Conservation (phyloP, 2,888 invertebrate genomes). For the Petrophora chlorosata region DNA sequence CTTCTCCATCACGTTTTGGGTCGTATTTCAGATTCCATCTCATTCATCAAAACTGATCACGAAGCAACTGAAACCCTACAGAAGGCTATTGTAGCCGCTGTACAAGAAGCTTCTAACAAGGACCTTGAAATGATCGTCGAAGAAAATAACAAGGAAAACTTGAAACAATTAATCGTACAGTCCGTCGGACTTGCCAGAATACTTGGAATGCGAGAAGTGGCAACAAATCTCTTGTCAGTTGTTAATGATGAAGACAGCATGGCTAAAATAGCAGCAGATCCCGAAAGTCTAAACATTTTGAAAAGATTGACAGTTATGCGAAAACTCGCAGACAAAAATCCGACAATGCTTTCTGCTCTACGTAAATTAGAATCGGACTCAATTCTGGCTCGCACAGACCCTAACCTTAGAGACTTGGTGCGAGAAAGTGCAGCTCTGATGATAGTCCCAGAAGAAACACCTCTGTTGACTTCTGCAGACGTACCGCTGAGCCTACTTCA, state of each 20-base stretch:
- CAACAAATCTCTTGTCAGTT: constrained; percentile 79
- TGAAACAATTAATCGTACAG: constrained; percentile 82
- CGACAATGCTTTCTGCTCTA: constrained; percentile 85
- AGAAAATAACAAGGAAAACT: constrained; percentile 70
- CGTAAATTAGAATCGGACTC: constrained; percentile 86
- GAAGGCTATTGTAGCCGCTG: constrained; percentile 86
- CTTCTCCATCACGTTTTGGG: constrained; percentile 84
- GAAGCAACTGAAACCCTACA: constrained; percentile 87
- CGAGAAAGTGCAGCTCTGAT: constrained; percentile 89
- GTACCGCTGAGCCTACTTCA: constrained; percentile 87
- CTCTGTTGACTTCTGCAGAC: constrained; percentile 86
- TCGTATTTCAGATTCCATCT: constrained; percentile 85
- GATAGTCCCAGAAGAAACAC: constrained; percentile 85
- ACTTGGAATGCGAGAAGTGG: constrained; percentile 86
- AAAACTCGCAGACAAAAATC: constrained; percentile 87
- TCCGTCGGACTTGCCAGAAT: constrained; percentile 88
- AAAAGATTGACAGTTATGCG: constrained; percentile 88
- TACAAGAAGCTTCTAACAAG: constrained; percentile 85
- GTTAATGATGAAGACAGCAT: constrained; percentile 83
- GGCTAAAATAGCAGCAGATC: constrained; percentile 82
- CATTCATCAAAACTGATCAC: constrained; percentile 84
- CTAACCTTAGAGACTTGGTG: constrained; percentile 87
- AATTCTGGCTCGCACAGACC: constrained; percentile 87
- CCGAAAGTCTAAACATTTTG: constrained; percentile 86
- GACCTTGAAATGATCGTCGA: constrained; percentile 82